Conservation (phyloP, 2,797 vertebrate species). For the Limosa lapponica region DNA sequence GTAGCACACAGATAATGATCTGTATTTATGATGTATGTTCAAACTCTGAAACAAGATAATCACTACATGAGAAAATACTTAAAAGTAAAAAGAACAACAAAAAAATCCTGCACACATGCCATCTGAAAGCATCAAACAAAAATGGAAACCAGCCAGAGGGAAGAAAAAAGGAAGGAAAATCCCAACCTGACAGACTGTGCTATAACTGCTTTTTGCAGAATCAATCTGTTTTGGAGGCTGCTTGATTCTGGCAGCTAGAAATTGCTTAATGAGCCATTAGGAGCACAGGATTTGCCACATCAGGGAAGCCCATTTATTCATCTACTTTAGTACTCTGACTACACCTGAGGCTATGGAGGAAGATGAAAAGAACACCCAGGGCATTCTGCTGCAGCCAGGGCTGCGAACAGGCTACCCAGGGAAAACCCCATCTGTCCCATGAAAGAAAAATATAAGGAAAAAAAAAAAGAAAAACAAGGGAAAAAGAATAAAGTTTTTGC, state of each 20-base stretch:
- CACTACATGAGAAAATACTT: background rate
- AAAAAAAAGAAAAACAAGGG: background rate
- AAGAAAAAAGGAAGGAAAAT: constrained; percentile 8
- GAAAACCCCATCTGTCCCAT: background rate
- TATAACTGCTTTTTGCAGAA: background rate
- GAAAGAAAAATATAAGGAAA: background rate
- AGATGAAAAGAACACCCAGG: background rate
- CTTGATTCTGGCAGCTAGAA: constrained; percentile 18
- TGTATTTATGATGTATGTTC: background rate
- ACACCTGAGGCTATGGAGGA: constrained; percentile 19
- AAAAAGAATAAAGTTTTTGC: background rate
- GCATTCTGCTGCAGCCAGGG: background rate
- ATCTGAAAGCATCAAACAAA: background rate
- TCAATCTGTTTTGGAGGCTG: constrained; percentile 31
- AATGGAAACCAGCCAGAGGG: background rate
- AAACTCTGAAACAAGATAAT: background rate
- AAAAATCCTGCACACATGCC: background rate
- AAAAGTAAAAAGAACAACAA: background rate
- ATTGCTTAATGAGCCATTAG: constrained; percentile 43
- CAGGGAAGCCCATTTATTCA: constrained; percentile 6
- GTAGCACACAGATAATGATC: background rate
- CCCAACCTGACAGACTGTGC: background rate
- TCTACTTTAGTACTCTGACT: background rate
- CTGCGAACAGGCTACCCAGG: background rate
- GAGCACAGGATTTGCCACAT: background rate